Evolutionary conservation across 2,113 vertebrate species (phyloP).

Genomic region (Lophura nycthemera): DNA sequence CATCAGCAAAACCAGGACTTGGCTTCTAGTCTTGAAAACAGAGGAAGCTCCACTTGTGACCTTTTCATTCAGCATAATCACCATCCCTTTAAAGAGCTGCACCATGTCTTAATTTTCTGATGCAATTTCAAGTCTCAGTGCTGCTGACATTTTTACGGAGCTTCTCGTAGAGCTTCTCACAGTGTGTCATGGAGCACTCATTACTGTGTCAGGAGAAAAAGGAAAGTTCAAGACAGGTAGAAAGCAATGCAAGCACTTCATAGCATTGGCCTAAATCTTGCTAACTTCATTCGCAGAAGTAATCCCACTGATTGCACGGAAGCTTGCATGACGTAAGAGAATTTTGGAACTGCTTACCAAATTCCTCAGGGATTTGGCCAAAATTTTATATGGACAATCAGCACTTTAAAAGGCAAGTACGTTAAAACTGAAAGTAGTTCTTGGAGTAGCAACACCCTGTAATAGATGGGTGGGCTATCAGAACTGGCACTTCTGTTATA

Average conservation of each 20-base stretch:
- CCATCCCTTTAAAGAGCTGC: neutral
- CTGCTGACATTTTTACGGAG: neutral
- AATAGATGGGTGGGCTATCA: neutral
- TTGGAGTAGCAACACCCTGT: neutral
- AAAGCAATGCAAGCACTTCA: neutral
- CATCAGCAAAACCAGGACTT: neutral
- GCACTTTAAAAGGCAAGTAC: neutral
- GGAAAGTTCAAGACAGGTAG: neutral
- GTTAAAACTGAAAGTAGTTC: neutral
- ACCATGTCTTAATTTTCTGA: neutral
- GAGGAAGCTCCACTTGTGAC: neutral
- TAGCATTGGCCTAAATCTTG: neutral
- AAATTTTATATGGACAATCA: neutral
- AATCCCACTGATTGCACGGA: neutral
- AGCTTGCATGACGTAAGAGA: neutral
- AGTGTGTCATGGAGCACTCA: accelerated
- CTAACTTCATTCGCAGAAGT: neutral
- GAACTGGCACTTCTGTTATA: neutral
- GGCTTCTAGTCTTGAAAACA: neutral
- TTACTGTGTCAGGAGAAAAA: neutral
- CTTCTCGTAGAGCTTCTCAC: neutral
- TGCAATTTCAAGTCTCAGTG: neutral
- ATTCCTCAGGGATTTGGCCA: neutral
- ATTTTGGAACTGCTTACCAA: neutral
- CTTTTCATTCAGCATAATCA: neutral